Evolutionary conservation across 2,797 vertebrate species (phyloP), one percentile per base, ranked within the genome.

Genomic region (Jordanella pulchra): DNA sequence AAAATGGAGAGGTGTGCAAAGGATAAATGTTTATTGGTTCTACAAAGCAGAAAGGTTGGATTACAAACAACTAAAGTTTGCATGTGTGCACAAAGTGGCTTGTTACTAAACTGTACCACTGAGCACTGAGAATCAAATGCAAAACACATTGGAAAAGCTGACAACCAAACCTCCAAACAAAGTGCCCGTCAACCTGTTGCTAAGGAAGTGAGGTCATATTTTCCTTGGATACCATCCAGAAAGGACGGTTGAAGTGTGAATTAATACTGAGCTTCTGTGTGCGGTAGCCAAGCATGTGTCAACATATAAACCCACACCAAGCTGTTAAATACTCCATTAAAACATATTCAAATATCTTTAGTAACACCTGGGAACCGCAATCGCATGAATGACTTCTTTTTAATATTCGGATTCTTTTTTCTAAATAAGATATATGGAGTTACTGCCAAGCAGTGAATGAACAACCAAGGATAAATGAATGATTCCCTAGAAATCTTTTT

Each of bases 131-230:
- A 89, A 82, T 83, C 71, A 85, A 85, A 87, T 15, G 50, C 78
- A 80, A 78, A 82, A 86, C 79, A 85, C 72, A 67, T 72, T 91
- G 92, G 92, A 94, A 93, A 94, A 92, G 86, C 82, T 92, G 86
- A 93, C 90, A 81, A 79, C 66, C 30, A 79, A 87, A 75, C 67
- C 84, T 73, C 88, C 80, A 92, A 89, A 91, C 90, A 89, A 88
- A 89, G 83, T 82, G 84, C 77, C 85, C 76, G 86, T 90, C 89
- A 91, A 91, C 76, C 63, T 70, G 85, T 90, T 87, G 85, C 88
- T 92, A 90, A 89, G 91, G 85, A 91, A 90, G 85, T 93, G 85
- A 93, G 89, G 85, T 93, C 89, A 92, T 85, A 85, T 89, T 93
- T 92, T 93, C 91, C 89, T 85, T 90, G 86, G 87, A 89, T 82